A percentile compares a stretch with the other conserved stretches of the same genome.
These are phyloP conservation scores for Acanthurus tractus DNA, from an alignment of 2,797 vertebrate genomes.

Conservation along the genomic window DNA sequence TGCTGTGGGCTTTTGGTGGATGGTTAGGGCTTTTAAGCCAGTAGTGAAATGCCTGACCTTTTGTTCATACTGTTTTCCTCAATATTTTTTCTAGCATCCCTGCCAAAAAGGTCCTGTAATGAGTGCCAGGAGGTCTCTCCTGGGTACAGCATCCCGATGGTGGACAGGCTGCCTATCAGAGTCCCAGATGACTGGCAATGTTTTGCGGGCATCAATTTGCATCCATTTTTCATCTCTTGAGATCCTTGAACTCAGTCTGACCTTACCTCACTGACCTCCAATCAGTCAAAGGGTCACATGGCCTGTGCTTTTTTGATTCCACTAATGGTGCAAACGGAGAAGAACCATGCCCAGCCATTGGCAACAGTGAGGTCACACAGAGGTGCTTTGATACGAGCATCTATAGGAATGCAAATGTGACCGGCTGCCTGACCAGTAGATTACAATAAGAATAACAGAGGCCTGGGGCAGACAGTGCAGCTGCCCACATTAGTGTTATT, in stretches of 20 bases:
- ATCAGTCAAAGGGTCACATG: constrained; percentile 72
- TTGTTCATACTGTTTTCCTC: constrained; percentile 31
- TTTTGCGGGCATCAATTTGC: constrained; percentile 46
- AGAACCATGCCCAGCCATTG: constrained; percentile 60
- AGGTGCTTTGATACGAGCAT: constrained; percentile 66
- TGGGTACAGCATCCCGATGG: constrained; percentile 33
- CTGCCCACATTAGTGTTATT: constrained; percentile 78
- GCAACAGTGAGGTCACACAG: constrained; percentile 69
- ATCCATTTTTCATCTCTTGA: constrained; percentile 75
- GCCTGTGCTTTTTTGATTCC: constrained; percentile 59
- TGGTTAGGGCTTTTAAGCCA: constrained; percentile 45
- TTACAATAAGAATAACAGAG: constrained; percentile 73
- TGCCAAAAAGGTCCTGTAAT: constrained; percentile 31
- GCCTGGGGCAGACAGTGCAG: constrained; percentile 73
- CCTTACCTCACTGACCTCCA: constrained; percentile 71
- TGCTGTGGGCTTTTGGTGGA: constrained; percentile 7
- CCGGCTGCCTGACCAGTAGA: constrained; percentile 68
- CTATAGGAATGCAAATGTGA: constrained; percentile 85
- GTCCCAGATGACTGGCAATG: constrained; percentile 34
- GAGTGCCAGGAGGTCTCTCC: constrained; percentile 34
- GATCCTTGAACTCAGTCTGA: constrained; percentile 77
- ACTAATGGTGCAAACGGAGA: constrained; percentile 73
- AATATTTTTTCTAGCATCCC: constrained; percentile 11
- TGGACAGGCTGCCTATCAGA: constrained; percentile 40
- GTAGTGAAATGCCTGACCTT: constrained; percentile 55